Base-by-base conservation (phyloP, 2,888 invertebrate species). In the Poecilus cupreus region DNA sequence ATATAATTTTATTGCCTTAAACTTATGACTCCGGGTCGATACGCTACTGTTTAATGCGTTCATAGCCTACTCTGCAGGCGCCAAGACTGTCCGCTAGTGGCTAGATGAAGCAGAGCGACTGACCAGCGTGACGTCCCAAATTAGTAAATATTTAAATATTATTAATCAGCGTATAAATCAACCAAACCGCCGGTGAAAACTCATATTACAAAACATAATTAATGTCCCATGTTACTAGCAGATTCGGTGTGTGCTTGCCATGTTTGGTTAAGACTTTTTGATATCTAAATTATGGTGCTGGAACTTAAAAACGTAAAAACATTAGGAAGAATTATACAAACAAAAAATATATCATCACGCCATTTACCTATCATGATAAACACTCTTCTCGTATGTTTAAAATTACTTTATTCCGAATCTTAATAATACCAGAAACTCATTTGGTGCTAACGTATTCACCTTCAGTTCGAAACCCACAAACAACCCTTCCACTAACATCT, bases 141-240 rank as follows among this genome's bases (percentile, higher is more conserved):
- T 70, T 70, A 70, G 37, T 70, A 32, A 32, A 37, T 37, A 70
- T 20, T 70, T 43, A 70, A 54, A 26, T 60, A 24, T 60, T 60
- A 60, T 60, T 60, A 24, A 43, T 43, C 24, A 26, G 26, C 24
- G 3, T 26, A 60, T 60, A 60, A 60, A 60, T 60, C 60, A 60
- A 24, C 43, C 43, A 43, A 43, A 43, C 43, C 24, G 22, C 13
- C 60, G 60, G 26, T 24, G 60, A 60, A 26, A 60, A 24, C 11
- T 26, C 5, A 24, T 24, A 60, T 60, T 60, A 60, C 22, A 60
- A 13, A 60, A 60, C 13, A 43, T 43, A 43, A 43, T 43, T 43
- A 43, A 43, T 43, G 43, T 11, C 2, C 43, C 13, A 13, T 43
- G 43, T 43, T 43, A 43, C 3, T 3, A 43, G 43, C 3, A 43